A percentile compares a stretch with the other conserved stretches of the same genome.
Conservation (phyloP, 2,888 invertebrate species). For the Troilus luridus region DNA sequence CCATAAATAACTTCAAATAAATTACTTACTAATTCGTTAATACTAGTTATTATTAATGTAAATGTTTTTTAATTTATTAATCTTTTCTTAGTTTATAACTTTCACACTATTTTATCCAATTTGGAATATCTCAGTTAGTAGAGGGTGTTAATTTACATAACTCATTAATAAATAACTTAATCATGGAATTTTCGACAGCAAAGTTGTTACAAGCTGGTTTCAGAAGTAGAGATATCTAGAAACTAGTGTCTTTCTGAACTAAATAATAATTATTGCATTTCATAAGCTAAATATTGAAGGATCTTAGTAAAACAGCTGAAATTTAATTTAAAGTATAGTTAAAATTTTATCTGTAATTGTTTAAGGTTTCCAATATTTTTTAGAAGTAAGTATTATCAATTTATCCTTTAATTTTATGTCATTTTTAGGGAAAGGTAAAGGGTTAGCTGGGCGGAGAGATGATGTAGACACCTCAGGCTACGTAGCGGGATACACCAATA, state of each 20-base stretch:
- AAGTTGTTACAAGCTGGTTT: neutral
- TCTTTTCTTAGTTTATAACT: no score
- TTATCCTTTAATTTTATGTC: neutral
- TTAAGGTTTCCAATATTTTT: neutral
- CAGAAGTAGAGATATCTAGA: neutral
- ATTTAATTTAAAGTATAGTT: neutral
- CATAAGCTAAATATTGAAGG: neutral
- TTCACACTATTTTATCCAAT: neutral
- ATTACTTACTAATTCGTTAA: no score
- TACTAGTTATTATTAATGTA: no score
- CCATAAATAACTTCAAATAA: no score
- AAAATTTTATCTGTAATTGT: neutral
- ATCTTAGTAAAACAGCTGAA: neutral
- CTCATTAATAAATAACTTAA: neutral
- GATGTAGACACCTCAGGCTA: constrained; percentile 82
- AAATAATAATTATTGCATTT: neutral
- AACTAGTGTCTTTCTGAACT: neutral
- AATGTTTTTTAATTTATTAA: no score
- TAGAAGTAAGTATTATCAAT: neutral
- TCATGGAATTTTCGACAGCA: neutral
- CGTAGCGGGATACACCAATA: constrained; percentile 88
- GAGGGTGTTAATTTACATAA: neutral
- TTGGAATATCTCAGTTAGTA: neutral
- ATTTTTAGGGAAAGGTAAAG: constrained; percentile 79
- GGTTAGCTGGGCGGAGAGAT: constrained; percentile 87